Base-by-base conservation (phyloP, 2,113 vertebrate species). In the Cisticola juncidis region DNA sequence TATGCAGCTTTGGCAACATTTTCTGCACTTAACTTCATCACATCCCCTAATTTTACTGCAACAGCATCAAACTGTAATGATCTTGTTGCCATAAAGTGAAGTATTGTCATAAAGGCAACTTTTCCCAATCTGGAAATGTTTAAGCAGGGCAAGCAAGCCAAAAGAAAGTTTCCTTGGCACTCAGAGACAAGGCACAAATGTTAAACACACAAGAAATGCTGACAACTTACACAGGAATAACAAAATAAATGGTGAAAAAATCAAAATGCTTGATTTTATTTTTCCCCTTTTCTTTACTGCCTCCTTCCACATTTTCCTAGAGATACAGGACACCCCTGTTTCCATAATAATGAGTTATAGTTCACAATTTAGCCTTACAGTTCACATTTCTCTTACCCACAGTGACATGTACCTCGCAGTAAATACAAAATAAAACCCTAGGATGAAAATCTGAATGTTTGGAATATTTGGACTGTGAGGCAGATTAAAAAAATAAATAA, bases 11-110 rank as follows among this genome's bases (percentile, higher is more conserved):
- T 93, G 58, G 79, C 93, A 95, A 51, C 61, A 85, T 93, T 94
- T 96, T 86, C 81, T 62, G 73, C 62, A 85, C 81, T 95, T 91
- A 87, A 76, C 79, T 94, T 91, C 81, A 83, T 93, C 90, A 93
- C 18, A 79, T 58, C 16, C 35, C 79, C 58, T 92, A 88, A 91
- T 95, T 95, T 96, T 88, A 94, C 45, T 94, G 90, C 74, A 90
- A 74, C 20, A 86, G 54, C 88, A 91, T 96, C 74, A 90, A 92
- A 89, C 69, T 23, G 78, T 95, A 95, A 95, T 53, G 65, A 79
- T 87, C 74, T 65, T 85, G 17, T 70, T 61, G 79, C 87, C 74
- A 93, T 91, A 94, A 95, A 94, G 68, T 38, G 38, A 91, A 95
- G 66, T 57, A 82, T 70, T 66, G 58, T 72, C 81, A 94, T 83